Percentiles rank a stretch among this genome's conserved stretches.
Conservation (phyloP, 2,797 vertebrate genomes). For the Platyrinchus mystaceus region DNA sequence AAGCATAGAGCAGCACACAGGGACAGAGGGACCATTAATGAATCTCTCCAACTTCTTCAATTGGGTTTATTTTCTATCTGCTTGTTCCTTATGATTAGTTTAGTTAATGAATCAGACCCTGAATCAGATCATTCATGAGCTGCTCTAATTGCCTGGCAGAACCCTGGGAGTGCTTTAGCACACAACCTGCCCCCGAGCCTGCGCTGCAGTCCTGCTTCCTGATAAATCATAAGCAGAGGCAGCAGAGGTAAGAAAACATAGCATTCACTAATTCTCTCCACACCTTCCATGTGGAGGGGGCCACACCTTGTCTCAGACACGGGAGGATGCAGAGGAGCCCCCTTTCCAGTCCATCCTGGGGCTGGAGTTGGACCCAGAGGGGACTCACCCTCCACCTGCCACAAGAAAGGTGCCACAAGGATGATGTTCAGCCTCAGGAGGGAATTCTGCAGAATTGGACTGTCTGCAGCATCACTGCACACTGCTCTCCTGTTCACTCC, state of each 20-base stretch:
- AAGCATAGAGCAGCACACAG: background rate
- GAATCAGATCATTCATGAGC: background rate
- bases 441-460: background rate
- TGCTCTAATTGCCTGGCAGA: background rate
- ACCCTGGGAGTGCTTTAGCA: background rate
- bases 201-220: background rate
- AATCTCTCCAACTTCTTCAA: background rate
- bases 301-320: fast-evolving
- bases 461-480: background rate
- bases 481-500: background rate
- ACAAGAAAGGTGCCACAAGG: background rate
- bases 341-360: fast-evolving
- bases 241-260: background rate
- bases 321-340: background rate
- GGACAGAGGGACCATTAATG: background rate
- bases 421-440: background rate
- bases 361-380: background rate
- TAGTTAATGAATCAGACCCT: background rate
- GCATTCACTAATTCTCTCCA: background rate
- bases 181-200: background rate
- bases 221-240: background rate
- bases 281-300: fast-evolving
- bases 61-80: background rate
- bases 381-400: background rate
- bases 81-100: background rate